Percentiles rank a stretch among this genome's conserved stretches.
Evolutionary conservation across 2,888 invertebrate species (phyloP).

Genomic region (Tribolium freemani): DNA sequence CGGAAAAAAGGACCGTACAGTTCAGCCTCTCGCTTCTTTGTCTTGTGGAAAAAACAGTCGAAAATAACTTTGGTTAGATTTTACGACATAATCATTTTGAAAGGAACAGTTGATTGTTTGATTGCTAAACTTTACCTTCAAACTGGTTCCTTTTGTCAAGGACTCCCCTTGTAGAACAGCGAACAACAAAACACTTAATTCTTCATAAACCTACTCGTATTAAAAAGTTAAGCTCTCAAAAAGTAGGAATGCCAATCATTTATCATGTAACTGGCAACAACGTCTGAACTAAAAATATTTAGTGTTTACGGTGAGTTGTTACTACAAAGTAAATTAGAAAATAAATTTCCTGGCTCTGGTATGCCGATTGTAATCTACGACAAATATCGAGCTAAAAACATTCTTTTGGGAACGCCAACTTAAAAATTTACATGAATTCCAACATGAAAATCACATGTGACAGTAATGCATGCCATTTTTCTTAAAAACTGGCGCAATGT

Average conservation of each 20-base stretch:
- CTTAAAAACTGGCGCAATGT: no score
- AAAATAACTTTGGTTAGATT: neutral
- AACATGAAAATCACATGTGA: neutral
- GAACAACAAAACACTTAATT: neutral
- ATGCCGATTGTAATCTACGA: neutral
- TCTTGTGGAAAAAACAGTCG: no score
- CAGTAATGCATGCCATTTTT: no score
- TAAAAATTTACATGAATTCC: neutral
- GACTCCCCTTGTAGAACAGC: neutral
- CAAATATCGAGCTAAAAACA: neutral
- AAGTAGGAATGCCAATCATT: neutral
- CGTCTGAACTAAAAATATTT: neutral
- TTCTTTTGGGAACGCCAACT: neutral
- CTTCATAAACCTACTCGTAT: neutral
- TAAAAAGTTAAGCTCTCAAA: neutral
- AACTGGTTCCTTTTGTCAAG: constrained; percentile 18
- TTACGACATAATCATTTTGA: neutral
- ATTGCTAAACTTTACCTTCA: constrained; percentile 17
- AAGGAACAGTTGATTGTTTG: constrained; percentile 10
- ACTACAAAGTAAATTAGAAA: neutral
- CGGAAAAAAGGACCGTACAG: neutral
- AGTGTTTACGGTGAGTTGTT: neutral
- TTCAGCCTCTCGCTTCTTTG: neutral
- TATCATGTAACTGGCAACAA: neutral
- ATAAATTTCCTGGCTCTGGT: neutral